These are phyloP conservation scores for Salticus scenicus DNA, from an alignment of 2,888 invertebrate genomes.

Conservation along the genomic window DNA sequence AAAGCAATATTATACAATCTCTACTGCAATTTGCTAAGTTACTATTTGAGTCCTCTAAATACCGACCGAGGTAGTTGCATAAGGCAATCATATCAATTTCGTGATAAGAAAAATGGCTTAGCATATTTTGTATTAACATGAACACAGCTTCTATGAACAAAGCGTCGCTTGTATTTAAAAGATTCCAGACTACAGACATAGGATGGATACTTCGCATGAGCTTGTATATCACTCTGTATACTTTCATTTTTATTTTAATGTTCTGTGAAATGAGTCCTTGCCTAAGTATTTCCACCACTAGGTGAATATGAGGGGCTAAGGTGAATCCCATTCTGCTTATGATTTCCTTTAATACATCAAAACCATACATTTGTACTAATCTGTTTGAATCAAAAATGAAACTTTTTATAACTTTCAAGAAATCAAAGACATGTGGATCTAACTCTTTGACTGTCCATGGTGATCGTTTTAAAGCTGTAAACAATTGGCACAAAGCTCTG, in stretches of 20 bases:
- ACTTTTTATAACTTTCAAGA: constrained; percentile 3
- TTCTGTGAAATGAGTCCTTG: constrained; percentile 2
- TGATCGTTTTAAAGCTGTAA: not conserved
- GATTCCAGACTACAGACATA: constrained; percentile 35
- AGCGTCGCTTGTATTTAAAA: not conserved
- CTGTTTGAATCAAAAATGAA: constrained; percentile 12
- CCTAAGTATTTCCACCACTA: not conserved
- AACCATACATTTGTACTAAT: constrained; percentile 11
- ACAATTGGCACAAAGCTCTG: not conserved
- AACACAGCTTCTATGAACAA: constrained; percentile 1
- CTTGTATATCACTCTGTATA: constrained; percentile 10
- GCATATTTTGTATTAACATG: not conserved
- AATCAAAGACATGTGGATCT: constrained; percentile 33
- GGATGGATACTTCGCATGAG: constrained; percentile 47
- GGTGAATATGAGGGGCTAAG: constrained; percentile 3
- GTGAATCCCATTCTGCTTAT: constrained; percentile 21
- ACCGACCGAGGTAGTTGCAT: not conserved
- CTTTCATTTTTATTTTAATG: constrained; percentile 20
- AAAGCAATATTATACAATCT: constrained; percentile 14
- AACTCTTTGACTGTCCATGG: constrained; percentile 14
- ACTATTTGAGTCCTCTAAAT: not conserved
- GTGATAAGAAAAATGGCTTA: constrained; percentile 29
- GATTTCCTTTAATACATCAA: constrained; percentile 34
- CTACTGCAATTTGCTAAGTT: not conserved
- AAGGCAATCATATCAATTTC: constrained; percentile 27